Percentiles rank a stretch among this genome's conserved stretches.
phyloP scores from a whole-genome alignment of 1,140 invertebrate species.

The Cotesia vestalis region DNA sequence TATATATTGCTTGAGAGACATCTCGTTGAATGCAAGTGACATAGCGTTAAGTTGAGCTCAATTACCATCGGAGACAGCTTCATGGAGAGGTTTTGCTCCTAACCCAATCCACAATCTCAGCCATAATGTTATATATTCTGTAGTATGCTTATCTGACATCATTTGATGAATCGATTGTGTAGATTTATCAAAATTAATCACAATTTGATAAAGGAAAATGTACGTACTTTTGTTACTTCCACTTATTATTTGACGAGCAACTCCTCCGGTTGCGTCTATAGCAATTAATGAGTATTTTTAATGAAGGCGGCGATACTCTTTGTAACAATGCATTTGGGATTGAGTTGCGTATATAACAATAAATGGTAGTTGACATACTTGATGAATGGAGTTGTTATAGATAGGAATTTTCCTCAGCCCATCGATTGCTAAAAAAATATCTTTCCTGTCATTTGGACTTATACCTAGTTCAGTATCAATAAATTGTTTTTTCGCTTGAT shows the following conservation, averaged over 20 bases:
- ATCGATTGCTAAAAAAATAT: conserved; percentile 9
- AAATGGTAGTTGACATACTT: neutral
- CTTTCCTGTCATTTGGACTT: neutral
- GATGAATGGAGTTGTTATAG: neutral
- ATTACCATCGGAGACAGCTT: neutral
- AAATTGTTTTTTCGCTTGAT: conserved; percentile 1
- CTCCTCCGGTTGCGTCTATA: neutral
- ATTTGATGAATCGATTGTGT: neutral
- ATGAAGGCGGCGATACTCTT: conserved; percentile 7
- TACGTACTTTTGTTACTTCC: neutral
- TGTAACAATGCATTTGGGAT: conserved; percentile 10
- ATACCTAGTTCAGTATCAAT: neutral
- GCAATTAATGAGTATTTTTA: neutral
- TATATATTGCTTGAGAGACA: neutral
- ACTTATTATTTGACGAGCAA: neutral
- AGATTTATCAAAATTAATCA: conserved; percentile 1
- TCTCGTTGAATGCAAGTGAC: conserved; percentile 8
- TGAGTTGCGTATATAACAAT: neutral
- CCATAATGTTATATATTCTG: neutral
- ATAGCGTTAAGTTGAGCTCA: neutral
- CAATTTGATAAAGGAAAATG: neutral
- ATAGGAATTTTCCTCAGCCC: neutral
- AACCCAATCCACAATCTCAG: neutral
- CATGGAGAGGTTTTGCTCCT: neutral
- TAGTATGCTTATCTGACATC: neutral